phyloP scores from a whole-genome alignment of 1,140 invertebrate species.

The Sogatella furcifera region DNA sequence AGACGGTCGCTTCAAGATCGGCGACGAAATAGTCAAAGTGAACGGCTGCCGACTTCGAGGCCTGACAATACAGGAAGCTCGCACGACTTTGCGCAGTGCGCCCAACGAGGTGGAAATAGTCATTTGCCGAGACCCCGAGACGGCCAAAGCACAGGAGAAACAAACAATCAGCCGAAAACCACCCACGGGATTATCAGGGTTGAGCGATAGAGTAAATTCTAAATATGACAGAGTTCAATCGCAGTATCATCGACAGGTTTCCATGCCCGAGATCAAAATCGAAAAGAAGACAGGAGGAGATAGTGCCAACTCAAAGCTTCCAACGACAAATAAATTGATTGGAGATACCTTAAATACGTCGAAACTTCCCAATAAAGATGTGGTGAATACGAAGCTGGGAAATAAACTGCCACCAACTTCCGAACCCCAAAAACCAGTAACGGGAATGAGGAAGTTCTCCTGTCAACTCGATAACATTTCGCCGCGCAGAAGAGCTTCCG shows the following conservation, averaged over 20 bases:
- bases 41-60: slow-evolving; percentile 51
- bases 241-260: slow-evolving; percentile 18
- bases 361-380: no score
- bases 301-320: not conserved
- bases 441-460: slow-evolving; percentile 31
- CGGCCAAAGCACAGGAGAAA: not conserved
- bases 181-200: not conserved
- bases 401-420: slow-evolving; percentile 7
- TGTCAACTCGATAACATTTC: slow-evolving; percentile 21
- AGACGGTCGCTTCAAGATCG: slow-evolving; percentile 43
- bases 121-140: slow-evolving; percentile 30
- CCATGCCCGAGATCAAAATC: slow-evolving; percentile 22
- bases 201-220: not conserved
- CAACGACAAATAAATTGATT: not conserved
- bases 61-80: slow-evolving; percentile 46
- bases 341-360: no score
- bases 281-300: slow-evolving; percentile 7
- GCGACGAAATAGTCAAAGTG: slow-evolving; percentile 57
- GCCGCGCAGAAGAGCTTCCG: slow-evolving; percentile 2
- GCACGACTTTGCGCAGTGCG: slow-evolving; percentile 40
- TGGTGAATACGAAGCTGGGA: no score
- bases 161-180: not conserved
- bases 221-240: not conserved
- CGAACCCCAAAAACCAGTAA: slow-evolving; percentile 14
- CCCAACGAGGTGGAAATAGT: slow-evolving; percentile 43